Base-by-base conservation (phyloP, 1,140 invertebrate species). In the Ephestia elutella region DNA sequence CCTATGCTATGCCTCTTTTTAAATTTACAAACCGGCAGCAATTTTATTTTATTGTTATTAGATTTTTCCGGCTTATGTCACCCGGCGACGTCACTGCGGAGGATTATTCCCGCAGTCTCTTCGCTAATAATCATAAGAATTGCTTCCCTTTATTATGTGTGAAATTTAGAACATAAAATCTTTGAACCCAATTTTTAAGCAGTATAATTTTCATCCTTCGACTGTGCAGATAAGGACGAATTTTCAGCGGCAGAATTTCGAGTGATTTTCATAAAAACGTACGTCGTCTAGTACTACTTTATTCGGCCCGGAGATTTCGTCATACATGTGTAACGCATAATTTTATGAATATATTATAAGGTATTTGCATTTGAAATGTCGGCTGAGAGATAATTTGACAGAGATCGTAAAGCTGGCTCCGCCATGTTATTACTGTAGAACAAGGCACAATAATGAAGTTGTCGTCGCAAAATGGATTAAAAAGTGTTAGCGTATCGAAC, bases 31-130 rank as follows among this genome's bases (percentile, higher is more conserved):
- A 85, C 82, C 75, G 78, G 73, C 74, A 62, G 83, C 82, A 88
- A 88, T 88, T 88, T 80, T 85, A 82, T 86, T 87, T 87, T 87
- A 87, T 86, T 87, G 83, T 86, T 86, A 86, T 86, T 86, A 88
- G 79, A 86, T 86, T 86, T 85, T 88, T 86, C 80, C 82, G 81
- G 82, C 73, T 87, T 85, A 87, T 85, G 85, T 87, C 85, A 87
- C 80, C 78, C 72, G 63, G 73, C 75, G 69, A 68, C 78, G 81
- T 81, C 80, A 80, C 75, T 72, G 79, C 70, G 65, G 73, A 77
- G 82, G 85, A 86, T 87, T 88, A 88, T 77, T 87, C 80, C 77
- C 78, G 75, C 73, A 80, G 80, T 80, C 82, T 86, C 81, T 65
- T 60, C 73, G 82, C 82, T 88, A 86, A 88, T 86, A 88, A 88